Conservation (phyloP, 2,797 vertebrate genomes). For the Mus minutoides region DNA sequence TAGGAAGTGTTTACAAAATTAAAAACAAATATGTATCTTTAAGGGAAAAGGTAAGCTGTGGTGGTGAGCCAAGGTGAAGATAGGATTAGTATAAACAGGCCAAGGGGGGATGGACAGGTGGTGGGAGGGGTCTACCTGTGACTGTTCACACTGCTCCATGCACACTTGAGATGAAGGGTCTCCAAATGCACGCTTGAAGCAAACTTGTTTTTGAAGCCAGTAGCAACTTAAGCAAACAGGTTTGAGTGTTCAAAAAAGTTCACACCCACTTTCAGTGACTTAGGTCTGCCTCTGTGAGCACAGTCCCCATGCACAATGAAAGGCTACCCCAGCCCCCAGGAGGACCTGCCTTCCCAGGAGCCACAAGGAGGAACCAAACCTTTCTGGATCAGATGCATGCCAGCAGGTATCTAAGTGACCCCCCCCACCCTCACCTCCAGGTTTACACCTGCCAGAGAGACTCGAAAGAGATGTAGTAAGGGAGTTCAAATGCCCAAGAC, state of each 20-base stretch:
- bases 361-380: neutral
- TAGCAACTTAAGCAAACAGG: neutral
- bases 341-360: neutral
- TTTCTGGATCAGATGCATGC: rapidly evolving
- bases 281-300: neutral
- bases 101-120: neutral
- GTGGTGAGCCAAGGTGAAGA: rapidly evolving
- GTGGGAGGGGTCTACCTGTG: neutral
- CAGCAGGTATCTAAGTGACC: neutral
- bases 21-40: neutral
- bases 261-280: neutral
- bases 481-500: rapidly evolving
- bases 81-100: neutral
- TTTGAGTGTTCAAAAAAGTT: neutral
- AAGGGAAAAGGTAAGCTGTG: neutral
- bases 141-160: rapidly evolving
- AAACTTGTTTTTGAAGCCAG: neutral
- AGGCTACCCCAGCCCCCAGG: neutral
- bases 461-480: neutral
- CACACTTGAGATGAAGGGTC: neutral
- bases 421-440: neutral
- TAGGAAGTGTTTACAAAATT: neutral
- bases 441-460: neutral
- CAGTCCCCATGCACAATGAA: too few relatives aligned
- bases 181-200: neutral